Conservation (phyloP, 2,888 invertebrate species). For the Melanchra persicariae region DNA sequence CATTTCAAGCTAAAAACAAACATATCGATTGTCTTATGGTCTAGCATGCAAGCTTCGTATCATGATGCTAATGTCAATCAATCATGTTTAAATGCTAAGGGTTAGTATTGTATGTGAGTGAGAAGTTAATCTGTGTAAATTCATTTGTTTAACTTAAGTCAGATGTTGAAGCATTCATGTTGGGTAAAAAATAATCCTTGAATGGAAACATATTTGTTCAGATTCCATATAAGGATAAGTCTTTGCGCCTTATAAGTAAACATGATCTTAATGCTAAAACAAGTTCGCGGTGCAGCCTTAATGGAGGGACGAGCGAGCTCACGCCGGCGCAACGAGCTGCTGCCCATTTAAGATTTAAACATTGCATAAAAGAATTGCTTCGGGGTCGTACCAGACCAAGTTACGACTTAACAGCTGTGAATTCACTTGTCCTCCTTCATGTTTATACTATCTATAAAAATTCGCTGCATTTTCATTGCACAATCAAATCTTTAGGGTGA, state of each 20-base stretch:
- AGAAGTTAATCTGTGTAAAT: conserved; percentile 34
- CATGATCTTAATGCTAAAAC: conserved; percentile 82
- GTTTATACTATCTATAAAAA: conserved; percentile 64
- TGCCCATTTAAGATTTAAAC: conserved; percentile 74
- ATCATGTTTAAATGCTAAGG: conserved; percentile 10
- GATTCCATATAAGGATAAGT: conserved; percentile 80
- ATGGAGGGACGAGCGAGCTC: conserved; percentile 80
- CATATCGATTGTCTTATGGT: conserved; percentile 11
- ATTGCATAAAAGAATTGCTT: conserved; percentile 71
- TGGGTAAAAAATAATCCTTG: conserved; percentile 81
- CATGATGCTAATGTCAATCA: conserved; percentile 17
- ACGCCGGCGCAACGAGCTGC: conserved; percentile 68
- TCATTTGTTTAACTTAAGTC: conserved; percentile 71
- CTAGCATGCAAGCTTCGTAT: conserved; percentile 17
- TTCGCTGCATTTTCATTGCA: conserved; percentile 72
- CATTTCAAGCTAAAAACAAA: conserved; percentile 18
- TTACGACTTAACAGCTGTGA: conserved; percentile 63
- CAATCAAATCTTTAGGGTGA: conserved; percentile 9
- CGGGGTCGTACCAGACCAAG: conserved; percentile 66
- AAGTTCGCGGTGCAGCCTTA: conserved; percentile 86
- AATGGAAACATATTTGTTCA: conserved; percentile 84
- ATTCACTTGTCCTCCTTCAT: conserved; percentile 70
- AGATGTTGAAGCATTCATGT: conserved; percentile 68
- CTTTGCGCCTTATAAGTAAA: conserved; percentile 87
- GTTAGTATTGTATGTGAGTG: conserved; percentile 28